phyloP scores from a whole-genome alignment of 2,888 invertebrate genomes.

The Leucophenga montana region DNA sequence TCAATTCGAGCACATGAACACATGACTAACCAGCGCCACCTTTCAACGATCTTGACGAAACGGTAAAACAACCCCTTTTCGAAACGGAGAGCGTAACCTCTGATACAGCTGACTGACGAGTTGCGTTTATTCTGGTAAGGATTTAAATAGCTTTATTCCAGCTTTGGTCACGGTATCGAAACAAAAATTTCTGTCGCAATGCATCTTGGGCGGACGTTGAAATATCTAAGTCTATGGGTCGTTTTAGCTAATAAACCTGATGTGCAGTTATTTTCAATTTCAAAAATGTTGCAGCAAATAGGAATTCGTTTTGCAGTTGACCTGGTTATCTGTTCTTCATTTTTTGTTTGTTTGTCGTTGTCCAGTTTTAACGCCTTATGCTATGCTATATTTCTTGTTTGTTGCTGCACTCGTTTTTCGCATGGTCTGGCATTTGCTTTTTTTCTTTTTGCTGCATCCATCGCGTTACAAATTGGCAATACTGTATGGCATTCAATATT shows the following conservation, averaged over 20 bases:
- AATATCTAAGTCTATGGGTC: too few relatives aligned
- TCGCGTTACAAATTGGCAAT: slow-evolving; percentile 24
- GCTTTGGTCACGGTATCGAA: too few relatives aligned
- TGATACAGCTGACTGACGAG: too few relatives aligned
- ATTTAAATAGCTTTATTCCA: too few relatives aligned
- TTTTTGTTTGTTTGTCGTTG: not conserved
- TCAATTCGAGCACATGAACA: too few relatives aligned
- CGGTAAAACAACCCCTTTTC: too few relatives aligned
- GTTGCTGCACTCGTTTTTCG: not conserved
- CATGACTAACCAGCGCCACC: too few relatives aligned
- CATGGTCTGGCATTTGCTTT: not conserved
- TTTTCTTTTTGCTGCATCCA: not conserved
- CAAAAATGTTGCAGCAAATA: slow-evolving; percentile 11
- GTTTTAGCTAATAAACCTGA: not conserved
- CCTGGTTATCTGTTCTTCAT: not conserved
- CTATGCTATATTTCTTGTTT: slow-evolving; percentile 17
- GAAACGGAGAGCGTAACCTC: too few relatives aligned
- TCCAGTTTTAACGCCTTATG: not conserved
- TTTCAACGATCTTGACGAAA: too few relatives aligned
- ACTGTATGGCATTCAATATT: slow-evolving; percentile 17
- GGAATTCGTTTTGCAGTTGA: slow-evolving; percentile 10
- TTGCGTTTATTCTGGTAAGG: too few relatives aligned
- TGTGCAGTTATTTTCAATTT: slow-evolving; percentile 4
- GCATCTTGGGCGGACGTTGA: too few relatives aligned
- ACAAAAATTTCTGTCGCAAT: too few relatives aligned